These are phyloP conservation scores for Natator depressus DNA, from an alignment of 2,113 vertebrate species.

Conservation along the genomic window DNA sequence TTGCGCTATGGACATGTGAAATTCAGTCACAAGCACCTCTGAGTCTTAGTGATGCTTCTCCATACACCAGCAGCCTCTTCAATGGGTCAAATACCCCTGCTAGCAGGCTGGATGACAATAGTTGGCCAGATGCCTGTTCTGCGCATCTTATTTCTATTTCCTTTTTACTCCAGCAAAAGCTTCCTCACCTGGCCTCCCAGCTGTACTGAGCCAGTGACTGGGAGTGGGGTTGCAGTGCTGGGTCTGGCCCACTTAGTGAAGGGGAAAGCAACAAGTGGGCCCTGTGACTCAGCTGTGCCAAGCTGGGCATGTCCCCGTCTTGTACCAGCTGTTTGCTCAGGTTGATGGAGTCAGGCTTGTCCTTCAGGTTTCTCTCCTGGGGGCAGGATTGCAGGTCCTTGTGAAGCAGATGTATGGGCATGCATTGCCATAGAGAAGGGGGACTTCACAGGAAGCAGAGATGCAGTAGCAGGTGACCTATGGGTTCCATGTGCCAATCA, in stretches of 20 bases:
- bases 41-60: not conserved
- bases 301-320: not conserved
- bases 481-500: not conserved
- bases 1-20: not conserved
- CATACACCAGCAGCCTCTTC: not conserved
- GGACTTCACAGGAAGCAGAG: not conserved
- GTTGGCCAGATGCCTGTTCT: not conserved
- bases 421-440: not conserved
- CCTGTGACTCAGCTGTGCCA: not conserved
- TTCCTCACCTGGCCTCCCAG: too few species aligned
- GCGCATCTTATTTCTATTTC: not conserved
- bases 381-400: not conserved
- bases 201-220: not conserved
- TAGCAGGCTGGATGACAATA: not conserved
- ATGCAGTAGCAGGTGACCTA: not conserved
- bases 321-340: not conserved
- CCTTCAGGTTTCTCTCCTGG: not conserved
- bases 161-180: too few species aligned
- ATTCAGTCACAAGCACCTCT: not conserved
- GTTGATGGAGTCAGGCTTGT: not conserved
- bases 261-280: not conserved
- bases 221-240: not conserved
- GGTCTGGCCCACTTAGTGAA: not conserved
- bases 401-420: not conserved
- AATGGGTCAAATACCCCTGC: not conserved